phyloP scores from a whole-genome alignment of 30 jellyfish, hydroid and myxozoan species.

The Chrysaora quinquecirrha region DNA sequence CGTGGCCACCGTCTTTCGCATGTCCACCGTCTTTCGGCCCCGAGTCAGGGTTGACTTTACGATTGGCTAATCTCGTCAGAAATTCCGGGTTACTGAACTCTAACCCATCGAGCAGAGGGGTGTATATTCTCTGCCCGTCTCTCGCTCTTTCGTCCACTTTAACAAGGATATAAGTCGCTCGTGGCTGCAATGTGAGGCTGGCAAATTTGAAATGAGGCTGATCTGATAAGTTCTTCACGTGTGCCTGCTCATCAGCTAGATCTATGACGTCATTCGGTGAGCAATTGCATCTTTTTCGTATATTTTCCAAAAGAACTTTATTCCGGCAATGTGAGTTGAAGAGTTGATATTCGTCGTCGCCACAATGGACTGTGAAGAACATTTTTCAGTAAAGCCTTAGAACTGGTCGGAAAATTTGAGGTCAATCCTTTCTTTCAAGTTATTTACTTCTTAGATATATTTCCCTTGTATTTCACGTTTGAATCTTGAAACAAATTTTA shows the following conservation, averaged over 20 bases:
- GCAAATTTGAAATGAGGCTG: conserved; percentile 80
- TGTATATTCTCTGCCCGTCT: conserved; percentile 53
- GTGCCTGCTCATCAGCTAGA: conserved; percentile 89
- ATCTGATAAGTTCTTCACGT: conserved; percentile 65
- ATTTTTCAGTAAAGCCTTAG: too few species aligned
- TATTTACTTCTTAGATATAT: not conserved
- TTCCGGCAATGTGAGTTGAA: conserved; percentile 77
- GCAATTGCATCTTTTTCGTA: conserved; percentile 67
- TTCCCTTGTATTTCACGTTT: not conserved
- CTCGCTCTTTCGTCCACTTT: conserved; percentile 67
- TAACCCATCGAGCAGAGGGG: conserved; percentile 62
- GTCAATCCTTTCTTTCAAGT: too few species aligned
- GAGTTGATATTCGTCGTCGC: conserved; percentile 67
- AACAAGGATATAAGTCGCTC: conserved; percentile 72
- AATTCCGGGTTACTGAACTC: conserved; percentile 74
- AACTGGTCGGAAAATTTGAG: not conserved
- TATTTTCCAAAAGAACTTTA: conserved; percentile 72
- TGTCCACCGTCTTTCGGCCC: conserved; percentile 22
- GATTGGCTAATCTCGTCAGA: conserved; percentile 51
- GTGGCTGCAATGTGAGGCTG: conserved; percentile 50
- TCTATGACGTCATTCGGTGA: conserved; percentile 65
- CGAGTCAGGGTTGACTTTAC: conserved; percentile 39
- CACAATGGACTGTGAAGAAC: conserved; percentile 47
- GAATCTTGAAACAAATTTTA: too few species aligned
- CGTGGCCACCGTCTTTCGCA: conserved; percentile 3